Conservation (phyloP, 2,113 vertebrate genomes). For the Ia io region DNA sequence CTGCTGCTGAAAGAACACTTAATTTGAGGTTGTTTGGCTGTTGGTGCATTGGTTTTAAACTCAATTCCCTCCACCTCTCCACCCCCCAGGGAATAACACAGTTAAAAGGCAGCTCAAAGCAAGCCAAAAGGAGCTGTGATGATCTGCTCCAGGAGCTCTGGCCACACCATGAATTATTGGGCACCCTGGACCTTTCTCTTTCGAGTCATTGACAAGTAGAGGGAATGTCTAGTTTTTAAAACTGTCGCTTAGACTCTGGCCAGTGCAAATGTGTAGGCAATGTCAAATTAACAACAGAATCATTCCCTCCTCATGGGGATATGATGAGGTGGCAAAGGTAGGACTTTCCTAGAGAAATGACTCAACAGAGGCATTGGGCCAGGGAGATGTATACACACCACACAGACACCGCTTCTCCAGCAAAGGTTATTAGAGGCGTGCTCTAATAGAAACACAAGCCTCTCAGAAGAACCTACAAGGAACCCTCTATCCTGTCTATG, state of each 20-base stretch:
- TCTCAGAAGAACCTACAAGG: neutral
- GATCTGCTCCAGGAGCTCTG: neutral
- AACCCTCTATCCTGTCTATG: neutral
- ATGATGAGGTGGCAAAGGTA: neutral
- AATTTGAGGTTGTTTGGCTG: neutral
- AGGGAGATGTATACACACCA: rapidly evolving
- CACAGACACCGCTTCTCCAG: neutral
- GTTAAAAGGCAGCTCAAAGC: neutral
- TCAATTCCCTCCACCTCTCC: neutral
- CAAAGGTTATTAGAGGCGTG: neutral
- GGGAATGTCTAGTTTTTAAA: neutral
- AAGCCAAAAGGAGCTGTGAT: neutral
- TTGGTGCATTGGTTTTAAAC: neutral
- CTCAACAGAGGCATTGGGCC: neutral
- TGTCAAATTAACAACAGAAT: neutral
- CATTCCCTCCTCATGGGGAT: neutral
- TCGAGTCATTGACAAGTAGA: neutral
- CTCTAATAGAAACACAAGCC: neutral
- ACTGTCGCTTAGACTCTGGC: neutral
- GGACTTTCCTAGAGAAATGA: neutral
- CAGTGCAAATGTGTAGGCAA: neutral
- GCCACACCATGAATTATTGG: neutral
- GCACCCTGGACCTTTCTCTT: neutral
- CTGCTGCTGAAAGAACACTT: neutral
- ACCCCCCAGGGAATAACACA: neutral